Percentiles rank a stretch among this genome's conserved stretches.
Evolutionary conservation across 2,113 vertebrate species (phyloP).

Genomic region (Vicugna pacos): DNA sequence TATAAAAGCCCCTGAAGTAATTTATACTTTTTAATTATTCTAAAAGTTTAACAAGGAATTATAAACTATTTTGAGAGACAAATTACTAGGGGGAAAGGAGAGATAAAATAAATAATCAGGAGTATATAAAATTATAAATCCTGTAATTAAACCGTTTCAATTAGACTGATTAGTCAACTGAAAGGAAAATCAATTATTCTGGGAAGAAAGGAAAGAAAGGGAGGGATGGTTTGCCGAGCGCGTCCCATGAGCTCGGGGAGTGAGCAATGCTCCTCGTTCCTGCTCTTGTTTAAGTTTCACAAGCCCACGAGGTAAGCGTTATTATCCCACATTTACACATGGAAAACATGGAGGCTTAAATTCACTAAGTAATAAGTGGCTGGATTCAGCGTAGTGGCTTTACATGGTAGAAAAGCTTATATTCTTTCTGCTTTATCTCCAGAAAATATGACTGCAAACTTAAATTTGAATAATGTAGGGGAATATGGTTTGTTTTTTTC

Average conservation of each 20-base stretch:
- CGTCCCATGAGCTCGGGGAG: background rate
- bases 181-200: constrained; percentile 51
- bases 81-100: background rate
- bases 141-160: constrained; percentile 57
- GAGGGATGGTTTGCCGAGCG: background rate
- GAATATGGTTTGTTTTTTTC: background rate
- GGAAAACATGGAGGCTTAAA: background rate
- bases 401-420: background rate
- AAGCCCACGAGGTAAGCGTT: background rate
- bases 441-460: background rate
- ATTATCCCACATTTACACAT: background rate
- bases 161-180: constrained; percentile 27
- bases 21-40: constrained; percentile 49
- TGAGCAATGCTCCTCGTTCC: background rate
- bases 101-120: constrained; percentile 53
- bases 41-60: constrained; percentile 36
- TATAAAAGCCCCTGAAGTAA: constrained; percentile 12
- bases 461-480: background rate
- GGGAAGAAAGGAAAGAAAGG: background rate
- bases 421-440: background rate
- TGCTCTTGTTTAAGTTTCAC: background rate
- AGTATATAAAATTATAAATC: constrained; percentile 32
- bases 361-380: background rate
- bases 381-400: background rate
- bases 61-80: constrained; percentile 28